Base-by-base conservation (phyloP, 2,888 invertebrate species). In the Phyllotreta striolata region DNA sequence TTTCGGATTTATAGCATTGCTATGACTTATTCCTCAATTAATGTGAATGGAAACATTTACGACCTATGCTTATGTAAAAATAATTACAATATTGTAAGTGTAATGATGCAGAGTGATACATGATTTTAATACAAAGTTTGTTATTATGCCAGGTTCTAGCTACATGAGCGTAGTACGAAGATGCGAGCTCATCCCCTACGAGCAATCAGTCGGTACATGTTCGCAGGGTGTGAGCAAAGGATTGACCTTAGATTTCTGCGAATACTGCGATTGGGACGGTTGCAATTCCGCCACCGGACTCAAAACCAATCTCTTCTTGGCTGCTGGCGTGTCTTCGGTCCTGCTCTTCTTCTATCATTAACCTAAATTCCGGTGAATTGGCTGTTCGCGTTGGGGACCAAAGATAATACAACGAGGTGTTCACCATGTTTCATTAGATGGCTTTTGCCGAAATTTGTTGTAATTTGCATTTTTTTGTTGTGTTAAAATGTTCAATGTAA, bases 221-320 rank as follows among this genome's bases (percentile, higher is more conserved):
- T 76, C 85, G 1, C 83, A 81, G 66, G 77, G 84, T 39, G 83
- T 83, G 63, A 82, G 84, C 1, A 81, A 81, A 56, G 83, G 86
- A 70, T 84, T 86, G 70, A 80, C 84, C 12, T 82, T 86, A 46
- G 83, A 85, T 49, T 88, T 85, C 81, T 91, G 91, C 72, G 86
- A 86, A 75, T 88, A 88, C 61, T 91, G 91, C 76, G 87, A 88
- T 62, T 84, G 84, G 37, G 89, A 90, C 70, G 86, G 87, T 1
- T 91, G 91, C 82, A 91, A 90, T 74, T 83, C 85, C 1, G 87
- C 86, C 1, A 77, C 83, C 1, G 78, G 83, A 8, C 73, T 85
- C 49, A 82, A 82, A 68, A 83, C 81, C 61, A 83, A 84, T 9
- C 35, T 70, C 0, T 82, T 85, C 0, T 72, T 85, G 14, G 72